A percentile compares a stretch with the other conserved stretches of the same genome.
These are phyloP conservation scores for Lottia scabra DNA, from an alignment of 2,888 invertebrate species.

Conservation along the genomic window DNA sequence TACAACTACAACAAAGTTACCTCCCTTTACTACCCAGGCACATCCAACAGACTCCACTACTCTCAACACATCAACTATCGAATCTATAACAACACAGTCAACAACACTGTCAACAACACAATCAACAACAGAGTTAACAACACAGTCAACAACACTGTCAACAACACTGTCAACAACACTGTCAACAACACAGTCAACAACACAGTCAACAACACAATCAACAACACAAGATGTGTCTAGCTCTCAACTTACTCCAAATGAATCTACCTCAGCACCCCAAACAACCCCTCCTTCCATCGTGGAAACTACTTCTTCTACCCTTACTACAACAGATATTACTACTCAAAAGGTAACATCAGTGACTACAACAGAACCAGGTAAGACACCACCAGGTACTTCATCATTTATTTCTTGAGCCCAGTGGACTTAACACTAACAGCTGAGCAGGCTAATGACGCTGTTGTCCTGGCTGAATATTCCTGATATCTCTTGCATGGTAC, in stretches of 20 bases:
- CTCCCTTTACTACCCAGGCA: background rate
- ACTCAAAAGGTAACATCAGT: background rate
- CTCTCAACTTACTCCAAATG: background rate
- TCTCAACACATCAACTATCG: background rate
- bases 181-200: background rate
- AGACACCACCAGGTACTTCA: background rate
- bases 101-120: background rate
- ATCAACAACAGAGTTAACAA: background rate
- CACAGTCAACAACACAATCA: background rate
- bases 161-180: no score
- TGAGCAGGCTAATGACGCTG: no score
- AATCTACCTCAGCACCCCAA: background rate
- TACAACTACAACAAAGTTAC: background rate
- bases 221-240: background rate
- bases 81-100: background rate
- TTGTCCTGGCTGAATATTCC: no score
- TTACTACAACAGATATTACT: background rate
- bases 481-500: no score
- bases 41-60: background rate
- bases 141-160: background rate
- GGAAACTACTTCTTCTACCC: background rate
- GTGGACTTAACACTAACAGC: no score
- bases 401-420: no score
- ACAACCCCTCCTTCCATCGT: no score
- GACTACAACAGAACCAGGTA: background rate